phyloP scores from a whole-genome alignment of 2,888 invertebrate genomes.

The Leptarthrus brevirostris region DNA sequence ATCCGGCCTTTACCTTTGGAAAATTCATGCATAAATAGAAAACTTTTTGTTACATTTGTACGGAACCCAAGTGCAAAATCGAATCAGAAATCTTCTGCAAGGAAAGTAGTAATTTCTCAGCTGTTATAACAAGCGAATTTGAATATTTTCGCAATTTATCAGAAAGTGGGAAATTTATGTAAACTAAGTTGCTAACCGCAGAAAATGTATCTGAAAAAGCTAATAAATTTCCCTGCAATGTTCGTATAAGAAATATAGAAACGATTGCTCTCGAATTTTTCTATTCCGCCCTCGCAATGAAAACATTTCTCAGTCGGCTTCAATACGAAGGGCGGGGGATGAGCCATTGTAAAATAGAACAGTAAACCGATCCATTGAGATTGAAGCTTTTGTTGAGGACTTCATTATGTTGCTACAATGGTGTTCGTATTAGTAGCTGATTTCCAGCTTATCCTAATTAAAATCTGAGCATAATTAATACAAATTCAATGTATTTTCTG shows the following conservation, averaged over 20 bases:
- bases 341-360: background rate
- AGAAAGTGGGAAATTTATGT: constrained; percentile 13
- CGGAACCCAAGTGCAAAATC: background rate
- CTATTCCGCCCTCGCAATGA: background rate
- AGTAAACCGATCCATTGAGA: background rate
- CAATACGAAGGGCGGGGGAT: background rate
- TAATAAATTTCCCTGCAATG: constrained; percentile 22
- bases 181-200: background rate
- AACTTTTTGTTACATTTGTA: no score
- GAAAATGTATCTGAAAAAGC: constrained; percentile 25
- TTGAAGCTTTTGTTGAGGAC: background rate
- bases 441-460: constrained; percentile 34
- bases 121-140: constrained; percentile 29
- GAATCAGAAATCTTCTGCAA: background rate
- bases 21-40: no score
- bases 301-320: background rate
- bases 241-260: constrained; percentile 16
- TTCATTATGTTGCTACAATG: background rate
- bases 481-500: constrained; percentile 17
- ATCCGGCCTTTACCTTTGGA: no score
- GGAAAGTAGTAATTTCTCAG: constrained; percentile 24
- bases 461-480: constrained; percentile 35
- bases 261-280: constrained; percentile 28
- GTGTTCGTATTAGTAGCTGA: background rate
- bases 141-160: constrained; percentile 31